phyloP scores from a whole-genome alignment of 2,797 vertebrate species.

The Paratrypauchen microcephalus region DNA sequence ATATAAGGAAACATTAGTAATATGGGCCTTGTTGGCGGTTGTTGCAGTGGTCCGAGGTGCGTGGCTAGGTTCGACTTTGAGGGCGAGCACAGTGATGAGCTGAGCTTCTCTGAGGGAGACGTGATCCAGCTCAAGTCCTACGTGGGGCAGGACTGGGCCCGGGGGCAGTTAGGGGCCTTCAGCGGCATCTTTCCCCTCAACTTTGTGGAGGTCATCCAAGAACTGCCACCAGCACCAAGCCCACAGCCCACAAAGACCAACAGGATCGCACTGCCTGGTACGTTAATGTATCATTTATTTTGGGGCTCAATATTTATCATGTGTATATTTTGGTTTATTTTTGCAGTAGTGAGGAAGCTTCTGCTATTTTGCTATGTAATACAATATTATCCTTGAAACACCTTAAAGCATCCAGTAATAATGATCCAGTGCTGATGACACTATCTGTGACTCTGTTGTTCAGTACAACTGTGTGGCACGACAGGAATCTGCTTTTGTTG shows the following conservation, averaged over 20 bases:
- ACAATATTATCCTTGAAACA: too few species aligned
- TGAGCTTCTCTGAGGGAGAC: constrained; percentile 91
- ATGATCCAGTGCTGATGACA: too few species aligned
- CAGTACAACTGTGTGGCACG: constrained; percentile 31
- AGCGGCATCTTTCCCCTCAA: constrained; percentile 90
- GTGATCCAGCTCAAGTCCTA: constrained; percentile 86
- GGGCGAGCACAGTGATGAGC: constrained; percentile 86
- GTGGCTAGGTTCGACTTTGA: constrained; percentile 91
- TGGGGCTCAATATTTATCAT: too few species aligned
- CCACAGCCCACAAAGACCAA: constrained; percentile 53
- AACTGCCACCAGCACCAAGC: constrained; percentile 68
- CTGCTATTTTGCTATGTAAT: too few species aligned
- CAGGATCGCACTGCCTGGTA: constrained; percentile 48
- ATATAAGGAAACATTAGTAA: too few species aligned
- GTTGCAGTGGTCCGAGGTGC: constrained; percentile 83
- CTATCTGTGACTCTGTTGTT: not conserved
- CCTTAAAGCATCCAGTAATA: too few species aligned
- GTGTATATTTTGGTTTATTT: too few species aligned
- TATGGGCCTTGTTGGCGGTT: not conserved
- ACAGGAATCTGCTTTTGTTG: constrained; percentile 57
- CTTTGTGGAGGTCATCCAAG: constrained; percentile 90
- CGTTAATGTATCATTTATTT: too few species aligned
- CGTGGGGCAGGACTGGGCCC: constrained; percentile 89
- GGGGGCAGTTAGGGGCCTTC: constrained; percentile 76
- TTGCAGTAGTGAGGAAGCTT: too few species aligned